Evolutionary conservation across 2,113 vertebrate species (phyloP).

Genomic region (Oncorhynchus keta): DNA sequence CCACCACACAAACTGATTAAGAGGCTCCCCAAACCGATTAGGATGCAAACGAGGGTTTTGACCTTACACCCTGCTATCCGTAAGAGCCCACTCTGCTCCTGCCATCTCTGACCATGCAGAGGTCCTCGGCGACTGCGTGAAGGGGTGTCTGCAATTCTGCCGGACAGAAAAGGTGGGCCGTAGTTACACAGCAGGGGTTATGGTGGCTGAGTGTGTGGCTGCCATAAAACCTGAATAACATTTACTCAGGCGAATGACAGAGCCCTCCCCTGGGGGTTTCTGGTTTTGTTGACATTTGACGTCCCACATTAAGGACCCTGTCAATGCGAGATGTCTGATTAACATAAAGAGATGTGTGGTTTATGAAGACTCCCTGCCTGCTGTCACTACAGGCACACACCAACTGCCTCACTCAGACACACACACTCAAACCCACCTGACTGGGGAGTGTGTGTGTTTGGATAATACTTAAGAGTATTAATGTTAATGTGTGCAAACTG

Average conservation of each 20-base stretch:
- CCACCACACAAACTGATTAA: conserved; percentile 48
- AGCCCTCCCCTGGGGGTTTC: conserved; percentile 24
- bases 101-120: neutral
- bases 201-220: neutral
- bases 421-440: conserved; percentile 12
- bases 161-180: conserved; percentile 32
- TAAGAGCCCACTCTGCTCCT: conserved; percentile 14
- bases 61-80: conserved; percentile 39
- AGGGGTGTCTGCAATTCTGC: neutral
- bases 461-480: neutral
- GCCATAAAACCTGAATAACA: conserved; percentile 28
- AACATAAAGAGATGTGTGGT: conserved; percentile 18
- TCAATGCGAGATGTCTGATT: conserved; percentile 14
- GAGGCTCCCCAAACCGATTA: conserved; percentile 55
- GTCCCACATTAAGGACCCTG: conserved; percentile 6
- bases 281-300: conserved; percentile 24
- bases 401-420: conserved; percentile 41
- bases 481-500: neutral
- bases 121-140: conserved; percentile 14
- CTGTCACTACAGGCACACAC: conserved; percentile 39
- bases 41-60: conserved; percentile 33
- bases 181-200: conserved; percentile 18
- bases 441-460: neutral
- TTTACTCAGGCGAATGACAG: conserved; percentile 24
- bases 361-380: conserved; percentile 16